Evolutionary conservation across 2,113 vertebrate species (phyloP).

Genomic region (Hystrix cristata): DNA sequence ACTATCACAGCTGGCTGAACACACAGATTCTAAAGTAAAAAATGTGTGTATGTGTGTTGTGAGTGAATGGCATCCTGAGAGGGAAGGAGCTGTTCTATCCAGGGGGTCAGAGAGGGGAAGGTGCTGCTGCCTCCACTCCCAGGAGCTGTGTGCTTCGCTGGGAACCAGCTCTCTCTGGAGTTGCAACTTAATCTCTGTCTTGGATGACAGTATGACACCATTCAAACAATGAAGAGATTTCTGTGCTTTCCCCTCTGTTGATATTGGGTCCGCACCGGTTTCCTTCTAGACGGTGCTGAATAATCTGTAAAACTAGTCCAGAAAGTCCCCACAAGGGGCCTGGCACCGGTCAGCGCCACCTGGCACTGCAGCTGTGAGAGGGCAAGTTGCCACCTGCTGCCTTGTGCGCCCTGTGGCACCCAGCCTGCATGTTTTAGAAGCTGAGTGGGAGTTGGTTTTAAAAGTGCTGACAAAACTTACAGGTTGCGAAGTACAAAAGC

Average conservation of each 20-base stretch:
- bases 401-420: background rate
- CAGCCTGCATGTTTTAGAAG: background rate
- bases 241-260: conserved; percentile 2
- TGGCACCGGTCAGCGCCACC: conserved; percentile 13
- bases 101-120: background rate
- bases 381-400: conserved; percentile 1
- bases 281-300: background rate
- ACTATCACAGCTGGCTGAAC: background rate
- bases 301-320: conserved; percentile 18
- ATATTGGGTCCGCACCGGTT: background rate
- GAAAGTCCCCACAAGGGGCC: conserved; percentile 56
- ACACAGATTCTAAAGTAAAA: background rate
- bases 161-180: background rate
- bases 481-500: background rate
- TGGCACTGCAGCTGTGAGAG: background rate
- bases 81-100: background rate
- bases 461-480: background rate
- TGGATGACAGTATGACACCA: background rate
- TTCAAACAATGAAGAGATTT: background rate
- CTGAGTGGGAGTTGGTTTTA: background rate
- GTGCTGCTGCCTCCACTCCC: background rate
- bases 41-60: too few relatives aligned
- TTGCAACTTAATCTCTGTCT: background rate
- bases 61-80: background rate
- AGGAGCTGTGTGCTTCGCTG: background rate